Evolutionary conservation across 2,797 vertebrate genomes (phyloP).

Genomic region (Chiloscyllium punctatum): DNA sequence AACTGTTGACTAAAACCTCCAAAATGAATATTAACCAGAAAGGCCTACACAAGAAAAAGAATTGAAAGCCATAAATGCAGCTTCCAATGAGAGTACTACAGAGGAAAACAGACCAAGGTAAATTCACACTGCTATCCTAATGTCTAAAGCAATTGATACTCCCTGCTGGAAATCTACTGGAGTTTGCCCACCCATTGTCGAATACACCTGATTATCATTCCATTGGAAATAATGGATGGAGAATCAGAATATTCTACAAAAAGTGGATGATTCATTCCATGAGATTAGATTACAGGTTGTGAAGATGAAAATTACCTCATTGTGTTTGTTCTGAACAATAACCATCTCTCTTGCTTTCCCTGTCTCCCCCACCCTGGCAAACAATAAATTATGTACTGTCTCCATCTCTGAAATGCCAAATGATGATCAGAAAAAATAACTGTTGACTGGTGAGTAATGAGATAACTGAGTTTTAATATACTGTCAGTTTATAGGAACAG

Average conservation of each 20-base stretch:
- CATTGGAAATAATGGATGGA: neutral
- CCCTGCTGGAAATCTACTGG: neutral
- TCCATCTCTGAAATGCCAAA: neutral
- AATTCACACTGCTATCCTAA: neutral
- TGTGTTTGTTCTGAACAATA: neutral
- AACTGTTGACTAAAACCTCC: neutral
- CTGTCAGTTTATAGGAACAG: neutral
- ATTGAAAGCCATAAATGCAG: neutral
- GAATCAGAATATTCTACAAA: neutral
- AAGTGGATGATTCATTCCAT: neutral
- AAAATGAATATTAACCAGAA: neutral
- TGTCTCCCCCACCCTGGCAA: neutral
- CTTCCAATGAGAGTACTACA: neutral
- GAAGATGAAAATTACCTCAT: neutral
- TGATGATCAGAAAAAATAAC: neutral
- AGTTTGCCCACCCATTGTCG: neutral
- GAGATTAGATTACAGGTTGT: neutral
- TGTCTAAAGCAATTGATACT: neutral
- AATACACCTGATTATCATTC: neutral
- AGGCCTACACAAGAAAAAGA: neutral
- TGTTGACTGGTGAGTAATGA: neutral
- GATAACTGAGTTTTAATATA: neutral
- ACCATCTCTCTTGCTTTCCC: no score
- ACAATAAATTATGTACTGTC: neutral
- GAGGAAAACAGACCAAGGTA: neutral